These are phyloP conservation scores for Hyla sarda DNA, from an alignment of 2,113 vertebrate species.

Conservation along the genomic window DNA sequence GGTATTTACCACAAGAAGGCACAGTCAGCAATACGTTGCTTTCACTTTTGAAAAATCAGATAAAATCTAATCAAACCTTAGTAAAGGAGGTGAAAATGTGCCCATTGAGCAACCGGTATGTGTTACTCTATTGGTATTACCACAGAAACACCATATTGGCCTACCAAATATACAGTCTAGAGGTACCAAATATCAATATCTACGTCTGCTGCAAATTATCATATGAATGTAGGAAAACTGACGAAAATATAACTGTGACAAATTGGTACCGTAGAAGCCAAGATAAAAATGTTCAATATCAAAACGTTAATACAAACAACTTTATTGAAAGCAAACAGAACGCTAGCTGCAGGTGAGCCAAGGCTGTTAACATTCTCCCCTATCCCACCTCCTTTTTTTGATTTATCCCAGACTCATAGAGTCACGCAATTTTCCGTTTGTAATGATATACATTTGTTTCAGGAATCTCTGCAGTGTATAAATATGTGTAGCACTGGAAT, in stretches of 20 bases:
- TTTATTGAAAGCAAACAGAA: not conserved
- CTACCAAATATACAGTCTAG: not conserved
- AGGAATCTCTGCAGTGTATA: constrained; percentile 34
- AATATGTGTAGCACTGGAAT: constrained; percentile 20
- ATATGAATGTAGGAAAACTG: not conserved
- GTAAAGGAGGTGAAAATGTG: not conserved
- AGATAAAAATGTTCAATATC: not conserved
- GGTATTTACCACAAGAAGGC: constrained; percentile 52
- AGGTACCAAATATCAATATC: not conserved
- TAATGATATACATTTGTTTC: constrained; percentile 31
- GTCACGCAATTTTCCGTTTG: constrained; percentile 33
- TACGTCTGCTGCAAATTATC: not conserved
- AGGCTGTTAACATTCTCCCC: not conserved
- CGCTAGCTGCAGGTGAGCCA: not conserved
- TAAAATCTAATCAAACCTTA: constrained; percentile 26
- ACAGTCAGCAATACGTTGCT: constrained; percentile 46
- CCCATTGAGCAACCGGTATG: not conserved
- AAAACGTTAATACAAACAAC: not conserved
- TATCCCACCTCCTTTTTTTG: not conserved
- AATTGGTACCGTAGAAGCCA: not conserved
- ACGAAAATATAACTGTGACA: not conserved
- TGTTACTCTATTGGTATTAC: not conserved
- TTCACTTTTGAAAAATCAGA: constrained; percentile 49
- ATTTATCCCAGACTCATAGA: constrained; percentile 36
- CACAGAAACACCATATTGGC: not conserved